These are phyloP conservation scores for Cygnus olor DNA, from an alignment of 2,797 vertebrate species.

Conservation along the genomic window DNA sequence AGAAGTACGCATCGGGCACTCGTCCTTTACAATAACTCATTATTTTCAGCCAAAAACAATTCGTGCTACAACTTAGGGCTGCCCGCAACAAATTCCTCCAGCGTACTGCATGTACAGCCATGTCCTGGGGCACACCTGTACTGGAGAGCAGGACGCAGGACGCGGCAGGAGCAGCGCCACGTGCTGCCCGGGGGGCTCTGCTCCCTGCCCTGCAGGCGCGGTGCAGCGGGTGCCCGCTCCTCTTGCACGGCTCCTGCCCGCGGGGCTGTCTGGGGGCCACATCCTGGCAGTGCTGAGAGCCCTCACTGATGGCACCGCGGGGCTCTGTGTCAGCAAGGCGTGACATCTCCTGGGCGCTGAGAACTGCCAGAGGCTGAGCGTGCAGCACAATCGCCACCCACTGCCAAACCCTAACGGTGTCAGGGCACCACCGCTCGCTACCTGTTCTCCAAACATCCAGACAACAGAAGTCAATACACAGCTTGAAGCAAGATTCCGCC, in stretches of 20 bases:
- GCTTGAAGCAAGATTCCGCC: accelerated
- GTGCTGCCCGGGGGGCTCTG: not conserved
- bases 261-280: not conserved
- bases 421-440: not conserved
- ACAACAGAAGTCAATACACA: no score
- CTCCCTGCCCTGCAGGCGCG: not conserved
- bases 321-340: not conserved
- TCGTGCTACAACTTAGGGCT: not conserved
- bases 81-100: not conserved
- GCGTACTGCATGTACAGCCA: accelerated
- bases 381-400: not conserved
- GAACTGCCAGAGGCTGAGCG: not conserved
- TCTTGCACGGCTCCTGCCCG: not conserved
- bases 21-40: not conserved
- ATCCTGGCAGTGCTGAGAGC: not conserved
- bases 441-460: not conserved
- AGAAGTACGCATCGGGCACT: accelerated
- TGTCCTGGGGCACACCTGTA: not conserved
- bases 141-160: not conserved
- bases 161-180: not conserved
- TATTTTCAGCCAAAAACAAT: not conserved
- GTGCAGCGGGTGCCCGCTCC: not conserved
- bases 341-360: not conserved
- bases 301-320: not conserved
- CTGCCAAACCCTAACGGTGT: not conserved